These are phyloP conservation scores for Automeris io DNA, from an alignment of 2,888 invertebrate genomes.

Conservation along the genomic window DNA sequence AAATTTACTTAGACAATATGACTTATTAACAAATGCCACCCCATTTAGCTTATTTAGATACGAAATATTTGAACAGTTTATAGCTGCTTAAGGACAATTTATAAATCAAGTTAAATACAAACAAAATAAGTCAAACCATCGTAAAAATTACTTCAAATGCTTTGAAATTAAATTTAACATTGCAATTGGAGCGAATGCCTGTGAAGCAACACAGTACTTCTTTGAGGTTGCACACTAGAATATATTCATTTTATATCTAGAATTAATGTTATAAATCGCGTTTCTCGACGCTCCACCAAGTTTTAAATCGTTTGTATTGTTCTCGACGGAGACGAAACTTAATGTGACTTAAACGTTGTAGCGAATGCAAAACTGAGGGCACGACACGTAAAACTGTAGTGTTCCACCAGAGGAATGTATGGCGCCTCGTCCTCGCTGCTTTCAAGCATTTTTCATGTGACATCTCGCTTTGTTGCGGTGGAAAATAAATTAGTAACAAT, in stretches of 20 bases:
- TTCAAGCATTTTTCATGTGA: conserved; percentile 71
- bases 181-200: conserved; percentile 46
- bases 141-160: conserved; percentile 18
- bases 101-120: too few relatives aligned
- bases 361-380: conserved; percentile 55
- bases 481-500: conserved; percentile 76
- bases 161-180: conserved; percentile 34
- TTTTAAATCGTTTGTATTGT: conserved; percentile 62
- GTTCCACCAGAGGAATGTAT: conserved; percentile 58
- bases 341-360: conserved; percentile 62
- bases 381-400: conserved; percentile 55
- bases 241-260: conserved; percentile 53
- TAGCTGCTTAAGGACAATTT: too few relatives aligned
- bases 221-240: conserved; percentile 40
- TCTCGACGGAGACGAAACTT: conserved; percentile 50
- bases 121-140: conserved; percentile 5
- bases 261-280: conserved; percentile 61
- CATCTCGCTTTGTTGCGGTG: conserved; percentile 75
- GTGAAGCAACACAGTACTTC: conserved; percentile 41
- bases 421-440: conserved; percentile 51
- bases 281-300: conserved; percentile 42
- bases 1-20: too few relatives aligned
- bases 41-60: too few relatives aligned
- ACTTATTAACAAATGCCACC: too few relatives aligned
- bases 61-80: too few relatives aligned